A percentile compares a stretch with the other conserved stretches of the same genome.
These are phyloP conservation scores for Rhinogobio ventralis DNA, from an alignment of 2,797 vertebrate species.

Conservation along the genomic window DNA sequence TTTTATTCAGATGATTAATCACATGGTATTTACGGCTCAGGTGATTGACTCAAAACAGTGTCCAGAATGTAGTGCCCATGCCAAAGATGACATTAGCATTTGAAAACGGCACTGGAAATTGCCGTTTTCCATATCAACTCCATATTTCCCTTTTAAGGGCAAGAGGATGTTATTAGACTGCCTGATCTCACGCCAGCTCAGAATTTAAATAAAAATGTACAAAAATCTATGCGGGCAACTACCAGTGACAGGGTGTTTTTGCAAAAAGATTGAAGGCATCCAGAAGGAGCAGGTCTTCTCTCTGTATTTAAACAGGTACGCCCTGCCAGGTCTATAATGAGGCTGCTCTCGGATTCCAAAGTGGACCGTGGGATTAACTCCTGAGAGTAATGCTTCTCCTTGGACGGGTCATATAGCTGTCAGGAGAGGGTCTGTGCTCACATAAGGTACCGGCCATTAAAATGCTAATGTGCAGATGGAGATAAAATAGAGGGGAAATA, in stretches of 20 bases:
- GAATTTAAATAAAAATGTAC: constrained; percentile 25
- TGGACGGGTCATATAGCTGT: constrained; percentile 66
- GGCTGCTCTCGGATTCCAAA: constrained; percentile 23
- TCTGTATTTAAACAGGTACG: constrained; percentile 44
- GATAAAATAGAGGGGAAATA: constrained; percentile 49
- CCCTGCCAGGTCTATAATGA: constrained; percentile 45
- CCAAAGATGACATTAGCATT: constrained; percentile 11
- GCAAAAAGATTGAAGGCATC: constrained; percentile 27
- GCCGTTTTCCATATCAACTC: constrained; percentile 8
- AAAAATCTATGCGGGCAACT: constrained; percentile 7
- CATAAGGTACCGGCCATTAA: constrained; percentile 66
- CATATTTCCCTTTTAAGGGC: constrained; percentile 1
- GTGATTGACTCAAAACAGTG: constrained; percentile 10
- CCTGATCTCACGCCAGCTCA: constrained; percentile 6
- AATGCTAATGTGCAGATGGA: constrained; percentile 66
- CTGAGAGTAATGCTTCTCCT: constrained; percentile 59
- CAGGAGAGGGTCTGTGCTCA: constrained; percentile 63
- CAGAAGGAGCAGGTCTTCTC: constrained; percentile 1
- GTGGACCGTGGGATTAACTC: constrained; percentile 59
- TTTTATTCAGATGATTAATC: constrained; percentile 29
- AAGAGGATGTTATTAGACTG: neutral
- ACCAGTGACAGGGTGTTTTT: constrained; percentile 14
- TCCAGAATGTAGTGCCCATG: neutral
- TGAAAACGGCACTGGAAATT: constrained; percentile 7
- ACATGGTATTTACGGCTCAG: constrained; percentile 15